Conservation (phyloP, 2,888 invertebrate genomes). For the Drosophila atripex region DNA sequence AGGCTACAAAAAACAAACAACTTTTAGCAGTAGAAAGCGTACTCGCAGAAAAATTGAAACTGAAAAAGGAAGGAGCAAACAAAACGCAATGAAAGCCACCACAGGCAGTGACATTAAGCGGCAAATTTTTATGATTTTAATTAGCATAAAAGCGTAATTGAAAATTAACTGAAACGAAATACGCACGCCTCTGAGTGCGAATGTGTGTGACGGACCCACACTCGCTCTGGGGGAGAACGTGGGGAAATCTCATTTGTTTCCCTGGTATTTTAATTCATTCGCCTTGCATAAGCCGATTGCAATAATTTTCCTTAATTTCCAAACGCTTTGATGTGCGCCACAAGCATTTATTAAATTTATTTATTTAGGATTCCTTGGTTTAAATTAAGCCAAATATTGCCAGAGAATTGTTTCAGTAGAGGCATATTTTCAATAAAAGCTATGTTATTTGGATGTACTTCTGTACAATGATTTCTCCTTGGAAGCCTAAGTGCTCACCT, state of each 20-base stretch:
- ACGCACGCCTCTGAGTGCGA: constrained; percentile 22
- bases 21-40: constrained; percentile 36
- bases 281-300: constrained; percentile 40
- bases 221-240: neutral
- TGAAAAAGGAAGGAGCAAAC: constrained; percentile 30
- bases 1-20: constrained; percentile 36
- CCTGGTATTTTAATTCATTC: constrained; percentile 24
- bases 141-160: constrained; percentile 76
- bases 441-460: neutral
- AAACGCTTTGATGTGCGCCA: constrained; percentile 29
- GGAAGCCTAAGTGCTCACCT: neutral
- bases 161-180: constrained; percentile 67
- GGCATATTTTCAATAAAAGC: neutral
- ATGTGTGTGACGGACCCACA: constrained; percentile 15
- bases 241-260: constrained; percentile 16
- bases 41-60: constrained; percentile 12
- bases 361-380: constrained; percentile 20
- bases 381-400: neutral
- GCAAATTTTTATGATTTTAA: constrained; percentile 64
- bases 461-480: neutral
- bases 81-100: constrained; percentile 41
- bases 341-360: constrained; percentile 14
- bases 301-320: constrained; percentile 35
- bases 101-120: constrained; percentile 46
- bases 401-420: neutral